Evolutionary conservation across 2,113 vertebrate species (phyloP).

Genomic region (Phylloscopus whistleri): DNA sequence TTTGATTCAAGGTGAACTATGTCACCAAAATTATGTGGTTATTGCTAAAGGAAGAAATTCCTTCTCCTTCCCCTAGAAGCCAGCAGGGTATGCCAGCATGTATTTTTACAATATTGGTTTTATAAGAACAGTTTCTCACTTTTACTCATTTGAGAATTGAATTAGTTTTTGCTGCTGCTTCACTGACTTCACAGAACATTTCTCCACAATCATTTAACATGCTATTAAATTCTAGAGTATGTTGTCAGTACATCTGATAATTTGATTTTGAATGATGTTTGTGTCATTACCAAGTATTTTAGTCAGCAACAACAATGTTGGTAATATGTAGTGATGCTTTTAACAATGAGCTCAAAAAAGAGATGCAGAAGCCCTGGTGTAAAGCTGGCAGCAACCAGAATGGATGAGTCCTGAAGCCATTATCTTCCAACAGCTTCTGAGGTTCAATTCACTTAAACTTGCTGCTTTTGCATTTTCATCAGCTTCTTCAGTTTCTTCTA

Average conservation of each 20-base stretch:
- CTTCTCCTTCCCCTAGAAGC: background rate
- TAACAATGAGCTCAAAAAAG: slow-evolving; percentile 46
- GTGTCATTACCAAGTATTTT: slow-evolving; percentile 81
- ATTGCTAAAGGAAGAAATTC: background rate
- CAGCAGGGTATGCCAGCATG: background rate
- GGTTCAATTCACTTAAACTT: slow-evolving; percentile 54
- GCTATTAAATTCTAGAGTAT: slow-evolving; percentile 76
- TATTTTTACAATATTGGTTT: slow-evolving; percentile 65
- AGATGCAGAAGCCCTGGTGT: slow-evolving; percentile 19
- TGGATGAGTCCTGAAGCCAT: slow-evolving; percentile 41
- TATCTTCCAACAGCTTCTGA: slow-evolving; percentile 33
- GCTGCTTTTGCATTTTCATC: slow-evolving; percentile 7
- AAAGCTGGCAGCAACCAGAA: slow-evolving; percentile 33
- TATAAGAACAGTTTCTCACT: slow-evolving; percentile 71
- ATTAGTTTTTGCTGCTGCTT: slow-evolving; percentile 75
- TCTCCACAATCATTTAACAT: slow-evolving; percentile 80
- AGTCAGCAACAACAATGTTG: slow-evolving; percentile 71
- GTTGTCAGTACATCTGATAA: slow-evolving; percentile 79
- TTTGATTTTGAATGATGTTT: slow-evolving; percentile 88
- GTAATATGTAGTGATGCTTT: slow-evolving; percentile 49
- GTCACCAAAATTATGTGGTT: background rate
- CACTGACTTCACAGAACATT: slow-evolving; percentile 81
- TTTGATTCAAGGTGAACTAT: slow-evolving; percentile 16
- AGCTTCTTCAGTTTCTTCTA: slow-evolving; percentile 33
- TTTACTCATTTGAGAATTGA: slow-evolving; percentile 79